Conservation (phyloP, 2,888 invertebrate genomes). For the Crioceris asparagi region DNA sequence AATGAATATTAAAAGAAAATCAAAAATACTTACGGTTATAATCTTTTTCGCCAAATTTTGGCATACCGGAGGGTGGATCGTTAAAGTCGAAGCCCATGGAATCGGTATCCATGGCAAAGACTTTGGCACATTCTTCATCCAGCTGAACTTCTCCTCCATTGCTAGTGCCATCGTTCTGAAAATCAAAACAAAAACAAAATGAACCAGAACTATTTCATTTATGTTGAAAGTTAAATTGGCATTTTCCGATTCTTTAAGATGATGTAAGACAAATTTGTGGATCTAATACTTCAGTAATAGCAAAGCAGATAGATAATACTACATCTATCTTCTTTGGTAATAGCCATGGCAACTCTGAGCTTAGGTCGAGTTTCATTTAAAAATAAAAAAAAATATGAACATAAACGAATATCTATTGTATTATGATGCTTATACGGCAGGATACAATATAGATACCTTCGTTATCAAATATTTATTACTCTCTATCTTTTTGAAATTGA, state of each 20-base stretch:
- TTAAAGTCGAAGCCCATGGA: constrained; percentile 45
- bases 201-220: neutral
- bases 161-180: constrained; percentile 33
- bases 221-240: neutral
- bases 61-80: constrained; percentile 26
- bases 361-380: too few species aligned
- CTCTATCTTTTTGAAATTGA: too few species aligned
- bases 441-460: too few species aligned
- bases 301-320: too few species aligned
- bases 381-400: too few species aligned
- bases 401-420: too few species aligned
- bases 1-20: too few species aligned
- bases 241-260: neutral
- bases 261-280: neutral
- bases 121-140: constrained; percentile 84
- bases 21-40: constrained; percentile 32
- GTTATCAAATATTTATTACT: too few species aligned
- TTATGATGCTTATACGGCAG: too few species aligned
- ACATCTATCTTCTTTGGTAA: too few species aligned
- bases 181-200: constrained; percentile 14
- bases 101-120: constrained; percentile 59
- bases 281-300: too few species aligned
- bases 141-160: constrained; percentile 49
- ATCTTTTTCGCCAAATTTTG: constrained; percentile 38
- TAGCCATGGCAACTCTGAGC: too few species aligned